A percentile compares a stretch with the other conserved stretches of the same genome.
These are phyloP conservation scores for Prosopocoilus inquinatus DNA, from an alignment of 2,888 invertebrate genomes.

Conservation along the genomic window DNA sequence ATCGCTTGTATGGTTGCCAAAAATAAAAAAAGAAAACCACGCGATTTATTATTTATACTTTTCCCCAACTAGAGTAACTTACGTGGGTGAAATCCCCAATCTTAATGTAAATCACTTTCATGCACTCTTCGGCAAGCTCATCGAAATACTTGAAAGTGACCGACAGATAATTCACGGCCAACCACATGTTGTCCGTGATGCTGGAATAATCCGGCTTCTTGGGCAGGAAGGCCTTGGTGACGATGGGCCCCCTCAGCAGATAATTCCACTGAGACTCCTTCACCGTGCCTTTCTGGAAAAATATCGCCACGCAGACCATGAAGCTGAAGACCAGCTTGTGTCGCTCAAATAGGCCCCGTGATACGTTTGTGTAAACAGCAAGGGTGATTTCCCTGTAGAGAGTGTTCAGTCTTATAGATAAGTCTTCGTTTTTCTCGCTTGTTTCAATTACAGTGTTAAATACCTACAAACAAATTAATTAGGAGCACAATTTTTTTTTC, in stretches of 20 bases:
- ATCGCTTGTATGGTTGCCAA: no score
- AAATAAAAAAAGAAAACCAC: no score
- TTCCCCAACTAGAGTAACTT: constrained; percentile 24
- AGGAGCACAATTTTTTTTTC: no score
- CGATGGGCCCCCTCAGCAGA: constrained; percentile 72
- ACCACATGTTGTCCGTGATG: constrained; percentile 70
- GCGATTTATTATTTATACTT: no score
- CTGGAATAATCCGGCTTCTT: constrained; percentile 62
- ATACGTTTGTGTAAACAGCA: constrained; percentile 82
- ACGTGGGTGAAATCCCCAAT: constrained; percentile 64
- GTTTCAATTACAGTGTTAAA: constrained; percentile 79
- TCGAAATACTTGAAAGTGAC: constrained; percentile 57
- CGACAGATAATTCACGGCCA: constrained; percentile 62
- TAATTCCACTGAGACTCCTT: constrained; percentile 70
- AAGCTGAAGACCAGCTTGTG: constrained; percentile 90
- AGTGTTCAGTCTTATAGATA: constrained; percentile 66
- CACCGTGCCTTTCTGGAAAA: constrained; percentile 63
- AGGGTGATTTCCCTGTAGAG: constrained; percentile 76
- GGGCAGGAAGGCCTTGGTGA: constrained; percentile 52
- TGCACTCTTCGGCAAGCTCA: constrained; percentile 56
- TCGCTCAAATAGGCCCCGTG: constrained; percentile 85
- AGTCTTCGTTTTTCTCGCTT: constrained; percentile 65
- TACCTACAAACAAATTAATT: no score
- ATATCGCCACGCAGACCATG: constrained; percentile 75
- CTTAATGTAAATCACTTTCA: constrained; percentile 56